Percentiles rank a stretch among this genome's conserved stretches.
Evolutionary conservation across 2,797 vertebrate species (phyloP).

Genomic region (Cyprinodon diabolis): DNA sequence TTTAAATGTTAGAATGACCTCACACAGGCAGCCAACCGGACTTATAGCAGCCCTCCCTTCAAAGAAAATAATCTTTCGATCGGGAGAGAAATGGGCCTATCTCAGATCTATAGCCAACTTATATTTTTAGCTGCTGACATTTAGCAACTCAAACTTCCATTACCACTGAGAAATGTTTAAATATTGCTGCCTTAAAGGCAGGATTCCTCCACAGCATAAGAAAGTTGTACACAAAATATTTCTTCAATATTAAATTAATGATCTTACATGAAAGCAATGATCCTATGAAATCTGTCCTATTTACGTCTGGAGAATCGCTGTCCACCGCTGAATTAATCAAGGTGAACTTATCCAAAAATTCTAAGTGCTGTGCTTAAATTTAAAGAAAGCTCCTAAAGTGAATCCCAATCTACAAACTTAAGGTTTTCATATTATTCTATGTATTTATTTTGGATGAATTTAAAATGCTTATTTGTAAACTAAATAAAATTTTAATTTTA

Average conservation of each 20-base stretch:
- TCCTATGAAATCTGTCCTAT: not conserved
- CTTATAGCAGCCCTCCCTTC: too few species aligned
- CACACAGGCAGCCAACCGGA: too few species aligned
- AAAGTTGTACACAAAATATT: too few species aligned
- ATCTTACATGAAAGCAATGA: not conserved
- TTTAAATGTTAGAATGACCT: too few species aligned
- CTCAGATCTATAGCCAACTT: not conserved
- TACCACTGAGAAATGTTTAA: not conserved
- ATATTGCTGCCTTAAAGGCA: not conserved
- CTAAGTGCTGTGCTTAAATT: not conserved
- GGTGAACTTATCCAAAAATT: too few species aligned
- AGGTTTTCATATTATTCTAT: too few species aligned
- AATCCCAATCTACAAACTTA: not conserved
- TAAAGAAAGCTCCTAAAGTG: not conserved
- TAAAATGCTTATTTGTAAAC: not conserved
- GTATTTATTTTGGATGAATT: not conserved
- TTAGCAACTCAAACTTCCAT: not conserved
- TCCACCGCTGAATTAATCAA: not conserved
- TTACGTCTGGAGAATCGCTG: not conserved
- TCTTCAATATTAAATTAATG: not conserved
- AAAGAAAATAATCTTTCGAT: too few species aligned
- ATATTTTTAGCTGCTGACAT: not conserved
- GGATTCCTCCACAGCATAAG: too few species aligned
- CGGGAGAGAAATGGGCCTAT: too few species aligned
- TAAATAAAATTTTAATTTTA: not conserved